Evolutionary conservation across 2,888 invertebrate genomes (phyloP).

Genomic region (Ferdinandea cuprea): DNA sequence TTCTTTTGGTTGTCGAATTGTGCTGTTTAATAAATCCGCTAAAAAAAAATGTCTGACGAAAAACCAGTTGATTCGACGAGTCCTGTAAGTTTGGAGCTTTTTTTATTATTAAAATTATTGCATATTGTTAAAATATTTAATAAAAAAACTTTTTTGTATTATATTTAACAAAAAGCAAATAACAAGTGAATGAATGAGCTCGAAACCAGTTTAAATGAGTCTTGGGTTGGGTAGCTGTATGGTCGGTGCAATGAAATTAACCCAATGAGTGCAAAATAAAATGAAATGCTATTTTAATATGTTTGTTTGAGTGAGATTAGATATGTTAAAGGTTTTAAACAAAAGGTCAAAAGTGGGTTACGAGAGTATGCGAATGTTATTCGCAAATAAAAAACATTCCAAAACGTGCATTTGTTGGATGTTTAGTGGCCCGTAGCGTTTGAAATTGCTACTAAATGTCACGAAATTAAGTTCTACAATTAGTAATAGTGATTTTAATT

Average conservation of each 20-base stretch:
- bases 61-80: conserved; percentile 11
- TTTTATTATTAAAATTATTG: neutral
- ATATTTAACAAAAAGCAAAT: neutral
- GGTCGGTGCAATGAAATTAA: neutral
- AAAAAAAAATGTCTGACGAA: conserved; percentile 52
- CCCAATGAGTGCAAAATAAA: neutral
- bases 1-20: conserved; percentile 62
- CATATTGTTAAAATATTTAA: neutral
- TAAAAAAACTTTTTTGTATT: neutral
- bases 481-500: too few relatives aligned
- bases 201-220: neutral
- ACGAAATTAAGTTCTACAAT: conserved; percentile 15
- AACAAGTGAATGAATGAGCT: neutral
- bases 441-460: conserved; percentile 20
- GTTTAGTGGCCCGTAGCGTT: neutral
- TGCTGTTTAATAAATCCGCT: conserved; percentile 36
- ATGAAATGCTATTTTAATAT: neutral
- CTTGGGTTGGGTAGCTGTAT: neutral
- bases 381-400: neutral
- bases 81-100: conserved; percentile 61
- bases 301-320: neutral
- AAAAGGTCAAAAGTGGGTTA: conserved; percentile 1
- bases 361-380: neutral
- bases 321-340: neutral
- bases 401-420: conserved; percentile 23